Percentiles rank a stretch among this genome's conserved stretches.
These are phyloP conservation scores for Antigone vipio DNA, from an alignment of 2,113 vertebrate genomes.

Conservation along the genomic window DNA sequence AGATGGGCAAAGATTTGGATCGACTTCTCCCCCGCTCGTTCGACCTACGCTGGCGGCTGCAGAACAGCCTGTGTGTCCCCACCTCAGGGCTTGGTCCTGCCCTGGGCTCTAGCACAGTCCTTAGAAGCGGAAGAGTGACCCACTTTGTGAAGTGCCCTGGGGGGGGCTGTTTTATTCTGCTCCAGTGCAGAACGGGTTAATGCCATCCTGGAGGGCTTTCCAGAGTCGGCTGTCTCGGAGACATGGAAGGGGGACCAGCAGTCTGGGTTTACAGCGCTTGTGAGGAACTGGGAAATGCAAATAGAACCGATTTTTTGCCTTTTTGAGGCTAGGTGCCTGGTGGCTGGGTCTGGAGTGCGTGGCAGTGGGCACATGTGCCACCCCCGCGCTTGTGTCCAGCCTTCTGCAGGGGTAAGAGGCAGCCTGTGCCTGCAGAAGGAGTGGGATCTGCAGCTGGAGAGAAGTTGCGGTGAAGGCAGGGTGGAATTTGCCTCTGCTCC, in stretches of 20 bases:
- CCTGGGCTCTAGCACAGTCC: neutral
- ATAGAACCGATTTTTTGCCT: conserved; percentile 5
- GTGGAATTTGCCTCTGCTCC: neutral
- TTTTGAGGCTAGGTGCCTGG: neutral
- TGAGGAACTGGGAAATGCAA: conserved; percentile 60
- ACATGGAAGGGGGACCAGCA: neutral
- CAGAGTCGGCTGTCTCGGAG: neutral
- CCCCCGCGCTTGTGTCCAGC: neutral
- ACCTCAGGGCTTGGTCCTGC: neutral
- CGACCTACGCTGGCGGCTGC: neutral
- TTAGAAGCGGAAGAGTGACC: conserved; percentile 41
- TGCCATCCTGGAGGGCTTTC: neutral
- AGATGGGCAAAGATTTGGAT: neutral
- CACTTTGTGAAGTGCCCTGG: conserved; percentile 44
- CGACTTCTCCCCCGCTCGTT: neutral
- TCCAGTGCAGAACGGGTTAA: conserved; percentile 54
- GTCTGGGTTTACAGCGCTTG: conserved; percentile 1
- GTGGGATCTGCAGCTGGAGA: neutral
- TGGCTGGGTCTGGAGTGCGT: neutral
- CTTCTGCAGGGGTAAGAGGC: neutral
- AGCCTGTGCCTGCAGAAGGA: neutral
- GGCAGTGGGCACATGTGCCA: neutral
- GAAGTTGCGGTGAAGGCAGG: neutral
- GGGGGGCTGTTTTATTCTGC: neutral
- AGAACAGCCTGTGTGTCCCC: neutral